Percentiles rank a stretch among this genome's conserved stretches.
Conservation (phyloP, 2,888 invertebrate species). For the Harpalus rufipes region DNA sequence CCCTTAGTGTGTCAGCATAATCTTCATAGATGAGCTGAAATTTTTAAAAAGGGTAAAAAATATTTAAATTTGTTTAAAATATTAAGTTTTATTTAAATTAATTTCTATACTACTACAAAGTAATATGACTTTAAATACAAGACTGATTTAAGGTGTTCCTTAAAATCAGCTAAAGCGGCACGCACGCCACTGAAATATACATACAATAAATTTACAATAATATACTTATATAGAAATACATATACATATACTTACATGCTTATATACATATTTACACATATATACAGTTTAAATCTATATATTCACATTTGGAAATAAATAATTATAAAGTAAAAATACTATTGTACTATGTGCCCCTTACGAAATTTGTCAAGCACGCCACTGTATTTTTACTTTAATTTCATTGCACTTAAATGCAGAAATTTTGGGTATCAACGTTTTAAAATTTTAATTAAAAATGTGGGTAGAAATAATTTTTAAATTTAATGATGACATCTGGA, state of each 20-base stretch:
- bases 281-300: slow-evolving; percentile 22
- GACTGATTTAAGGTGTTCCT: neutral
- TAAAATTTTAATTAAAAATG: slow-evolving; percentile 1
- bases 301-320: slow-evolving; percentile 62
- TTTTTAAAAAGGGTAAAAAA: slow-evolving; percentile 61
- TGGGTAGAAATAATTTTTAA: slow-evolving; percentile 21
- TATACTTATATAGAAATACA: slow-evolving; percentile 50
- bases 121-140: slow-evolving; percentile 57
- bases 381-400: slow-evolving; percentile 31
- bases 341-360: slow-evolving; percentile 31
- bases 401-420: slow-evolving; percentile 51
- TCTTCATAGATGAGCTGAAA: too few relatives aligned
- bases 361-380: neutral
- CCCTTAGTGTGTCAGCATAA: too few relatives aligned
- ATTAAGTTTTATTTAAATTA: slow-evolving; percentile 67
- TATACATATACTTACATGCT: slow-evolving; percentile 53
- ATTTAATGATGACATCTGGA: slow-evolving; percentile 18
- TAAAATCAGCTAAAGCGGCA: slow-evolving; percentile 20
- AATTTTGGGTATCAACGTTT: slow-evolving; percentile 6
- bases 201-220: slow-evolving; percentile 55
- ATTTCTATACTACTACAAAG: slow-evolving; percentile 51
- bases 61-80: slow-evolving; percentile 61
- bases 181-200: slow-evolving; percentile 46
- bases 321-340: slow-evolving; percentile 28
- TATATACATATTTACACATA: slow-evolving; percentile 46